A percentile compares a stretch with the other conserved stretches of the same genome.
phyloP scores from a whole-genome alignment of 2,888 invertebrate genomes.

The Neoaliturus tenellus region DNA sequence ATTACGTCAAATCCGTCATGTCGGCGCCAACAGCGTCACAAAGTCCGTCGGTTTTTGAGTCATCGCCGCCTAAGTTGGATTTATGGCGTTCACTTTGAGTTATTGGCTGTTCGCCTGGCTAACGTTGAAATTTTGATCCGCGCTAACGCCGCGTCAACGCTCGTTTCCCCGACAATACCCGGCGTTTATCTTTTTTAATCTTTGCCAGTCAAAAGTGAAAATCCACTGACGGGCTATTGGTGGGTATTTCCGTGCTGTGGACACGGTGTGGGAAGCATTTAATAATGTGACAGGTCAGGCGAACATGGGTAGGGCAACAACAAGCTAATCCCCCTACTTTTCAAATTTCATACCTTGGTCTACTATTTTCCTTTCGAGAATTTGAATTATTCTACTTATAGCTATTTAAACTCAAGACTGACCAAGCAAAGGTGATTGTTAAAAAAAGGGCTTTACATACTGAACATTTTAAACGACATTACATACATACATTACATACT shows the following conservation, averaged over 20 bases:
- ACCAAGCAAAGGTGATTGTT: too few species aligned
- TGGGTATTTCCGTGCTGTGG: not conserved
- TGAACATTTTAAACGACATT: too few species aligned
- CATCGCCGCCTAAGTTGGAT: slow-evolving; percentile 49
- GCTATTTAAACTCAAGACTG: too few species aligned
- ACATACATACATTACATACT: too few species aligned
- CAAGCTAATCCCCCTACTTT: too few species aligned
- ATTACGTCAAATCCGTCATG: slow-evolving; percentile 44
- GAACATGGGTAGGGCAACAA: not conserved
- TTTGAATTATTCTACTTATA: too few species aligned
- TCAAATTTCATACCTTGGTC: too few species aligned
- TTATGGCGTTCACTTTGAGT: slow-evolving; percentile 44
- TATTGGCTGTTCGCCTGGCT: slow-evolving; percentile 10
- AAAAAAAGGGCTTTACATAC: too few species aligned
- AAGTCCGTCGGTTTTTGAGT: slow-evolving; percentile 31
- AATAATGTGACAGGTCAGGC: not conserved
- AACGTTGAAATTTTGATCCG: slow-evolving; percentile 51
- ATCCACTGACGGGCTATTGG: slow-evolving; percentile 30
- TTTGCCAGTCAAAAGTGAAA: slow-evolving; percentile 45
- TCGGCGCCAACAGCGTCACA: slow-evolving; percentile 25
- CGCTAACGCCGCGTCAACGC: slow-evolving; percentile 45
- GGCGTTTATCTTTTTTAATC: slow-evolving; percentile 51
- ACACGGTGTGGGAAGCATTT: slow-evolving; percentile 10
- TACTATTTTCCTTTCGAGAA: too few species aligned
- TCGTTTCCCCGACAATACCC: slow-evolving; percentile 27